Conservation (phyloP, 2,888 invertebrate species). For the Aethes cnicana region DNA sequence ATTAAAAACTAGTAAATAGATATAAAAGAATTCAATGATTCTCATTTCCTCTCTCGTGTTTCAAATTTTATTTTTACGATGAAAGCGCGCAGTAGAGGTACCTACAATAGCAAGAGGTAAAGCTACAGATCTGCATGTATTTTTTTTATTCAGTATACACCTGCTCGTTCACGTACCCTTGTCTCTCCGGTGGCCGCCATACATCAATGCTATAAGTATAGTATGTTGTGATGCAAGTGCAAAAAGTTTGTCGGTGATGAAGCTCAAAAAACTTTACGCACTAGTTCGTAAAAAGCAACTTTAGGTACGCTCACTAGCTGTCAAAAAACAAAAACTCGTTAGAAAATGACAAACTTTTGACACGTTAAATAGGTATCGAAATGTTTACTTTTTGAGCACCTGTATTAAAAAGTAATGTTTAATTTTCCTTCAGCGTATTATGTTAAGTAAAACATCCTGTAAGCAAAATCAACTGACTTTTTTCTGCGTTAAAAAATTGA, state of each 20-base stretch:
- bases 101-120: slow-evolving; percentile 33
- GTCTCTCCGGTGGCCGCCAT: slow-evolving; percentile 40
- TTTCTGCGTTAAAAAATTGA: neutral
- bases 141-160: slow-evolving; percentile 48
- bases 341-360: no score
- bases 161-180: slow-evolving; percentile 48
- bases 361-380: no score
- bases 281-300: no score
- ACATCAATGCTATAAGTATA: slow-evolving; percentile 23
- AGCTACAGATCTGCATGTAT: slow-evolving; percentile 42
- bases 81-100: slow-evolving; percentile 41
- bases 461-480: slow-evolving; percentile 21
- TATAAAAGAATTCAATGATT: slow-evolving; percentile 35
- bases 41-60: slow-evolving; percentile 33
- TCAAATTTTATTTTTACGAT: slow-evolving; percentile 39
- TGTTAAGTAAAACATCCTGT: slow-evolving; percentile 8
- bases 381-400: no score
- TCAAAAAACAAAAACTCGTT: no score
- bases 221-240: no score
- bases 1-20: slow-evolving; percentile 37
- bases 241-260: no score
- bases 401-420: no score
- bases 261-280: no score
- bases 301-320: no score
- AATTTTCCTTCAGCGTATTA: slow-evolving; percentile 21